Evolutionary conservation across 2,113 vertebrate genomes (phyloP), one percentile per base, ranked within the genome.

Genomic region (Neolamprologus caudopunctatus): DNA sequence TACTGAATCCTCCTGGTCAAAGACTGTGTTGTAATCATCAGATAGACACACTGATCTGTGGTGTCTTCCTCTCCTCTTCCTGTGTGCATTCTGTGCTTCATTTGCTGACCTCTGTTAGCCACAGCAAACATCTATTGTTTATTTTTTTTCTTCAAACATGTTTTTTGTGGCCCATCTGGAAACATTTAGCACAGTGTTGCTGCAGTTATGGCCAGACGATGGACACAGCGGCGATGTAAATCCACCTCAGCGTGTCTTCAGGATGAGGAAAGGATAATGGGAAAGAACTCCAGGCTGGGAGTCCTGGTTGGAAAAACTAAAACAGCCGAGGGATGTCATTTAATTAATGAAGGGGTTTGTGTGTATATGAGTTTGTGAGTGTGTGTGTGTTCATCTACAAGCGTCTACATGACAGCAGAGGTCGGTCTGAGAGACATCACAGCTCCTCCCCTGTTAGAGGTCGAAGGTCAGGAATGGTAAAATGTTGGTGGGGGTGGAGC

Each of bases 401-500:
- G 75, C 71, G 19, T 83, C 78, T 63, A 57, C 21, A 71, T 80
- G 81, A 54, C 33, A 87, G 84, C 66, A 83, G 53, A 79, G 84
- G 55, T 88, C 57, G 28, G 24, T 17, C 68, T 57, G 80, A 40
- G 33, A 81, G 68, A 57, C 81, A 47, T 54, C 6, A 2, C 45
- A 68, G 84, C 82, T 91, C 88, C 57, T 91, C 84, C 58, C 17
- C 55, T 86, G 31, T 28, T 31, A 50, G 63, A 87, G 89, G 81
- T 93, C 83, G 82, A 71, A 90, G 92, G 84, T 92, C 90, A 66
- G 28, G 13, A 31, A 37, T 47, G 33, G 73, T 87, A 80, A 85
- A 81, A 87, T 71, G 82, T 87, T 50, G 80, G 19, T 31, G 86
- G 88, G 84, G 90, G 83, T 68, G 33, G 63, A 57, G 37, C 37